These are phyloP conservation scores for Cossypha caffra DNA, from an alignment of 2,797 vertebrate genomes.

Conservation along the genomic window DNA sequence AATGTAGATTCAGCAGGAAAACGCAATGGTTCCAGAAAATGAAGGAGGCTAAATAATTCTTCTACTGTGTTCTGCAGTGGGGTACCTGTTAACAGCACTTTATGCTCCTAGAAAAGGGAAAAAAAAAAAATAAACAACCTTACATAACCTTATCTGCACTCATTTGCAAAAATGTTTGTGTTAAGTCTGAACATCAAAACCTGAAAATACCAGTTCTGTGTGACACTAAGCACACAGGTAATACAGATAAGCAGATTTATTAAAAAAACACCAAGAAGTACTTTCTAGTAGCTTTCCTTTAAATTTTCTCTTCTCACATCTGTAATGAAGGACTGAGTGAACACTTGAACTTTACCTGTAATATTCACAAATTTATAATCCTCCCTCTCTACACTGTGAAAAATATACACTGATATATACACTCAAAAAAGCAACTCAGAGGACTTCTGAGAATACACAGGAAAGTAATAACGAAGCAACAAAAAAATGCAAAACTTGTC, in stretches of 20 bases:
- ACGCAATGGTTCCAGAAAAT: conserved; percentile 93
- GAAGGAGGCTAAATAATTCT: conserved; percentile 96
- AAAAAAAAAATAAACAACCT: not conserved
- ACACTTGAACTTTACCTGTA: not conserved
- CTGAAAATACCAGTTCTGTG: not conserved
- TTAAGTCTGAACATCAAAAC: not conserved
- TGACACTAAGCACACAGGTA: not conserved
- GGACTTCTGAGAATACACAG: not conserved
- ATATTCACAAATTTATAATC: not conserved
- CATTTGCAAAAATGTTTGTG: not conserved
- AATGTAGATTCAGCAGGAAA: conserved; percentile 96
- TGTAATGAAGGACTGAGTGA: not conserved
- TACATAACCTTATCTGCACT: not conserved
- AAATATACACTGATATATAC: not conserved
- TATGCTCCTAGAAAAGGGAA: conserved; percentile 86
- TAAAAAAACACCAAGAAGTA: fast-evolving
- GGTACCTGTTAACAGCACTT: conserved; percentile 96
- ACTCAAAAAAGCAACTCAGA: not conserved
- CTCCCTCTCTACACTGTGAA: not conserved
- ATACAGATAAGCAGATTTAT: not conserved
- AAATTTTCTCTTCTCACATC: not conserved
- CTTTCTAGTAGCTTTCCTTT: not conserved
- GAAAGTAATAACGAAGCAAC: not conserved
- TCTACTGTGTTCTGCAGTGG: conserved; percentile 99
- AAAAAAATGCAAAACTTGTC: not conserved